These are phyloP conservation scores for Poecilus cupreus DNA, from an alignment of 2,888 invertebrate species.

Conservation along the genomic window DNA sequence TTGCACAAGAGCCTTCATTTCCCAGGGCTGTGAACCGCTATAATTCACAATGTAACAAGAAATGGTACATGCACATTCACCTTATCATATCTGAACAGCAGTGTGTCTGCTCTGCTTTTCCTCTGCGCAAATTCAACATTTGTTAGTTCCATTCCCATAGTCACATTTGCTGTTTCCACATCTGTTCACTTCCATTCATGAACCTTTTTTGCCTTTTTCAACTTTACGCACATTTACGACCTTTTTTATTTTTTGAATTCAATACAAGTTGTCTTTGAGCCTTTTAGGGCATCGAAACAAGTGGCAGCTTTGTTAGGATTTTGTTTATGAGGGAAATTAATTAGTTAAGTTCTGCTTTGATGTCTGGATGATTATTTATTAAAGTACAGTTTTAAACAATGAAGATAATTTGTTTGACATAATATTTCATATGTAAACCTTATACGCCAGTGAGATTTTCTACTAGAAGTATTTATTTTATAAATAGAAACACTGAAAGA, in stretches of 20 bases:
- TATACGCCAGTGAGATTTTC: no score
- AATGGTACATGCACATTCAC: conserved; percentile 8
- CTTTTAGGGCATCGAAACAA: neutral
- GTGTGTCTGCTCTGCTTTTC: neutral
- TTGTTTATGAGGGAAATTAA: neutral
- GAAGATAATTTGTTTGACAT: no score
- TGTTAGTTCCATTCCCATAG: neutral
- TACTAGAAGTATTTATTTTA: no score
- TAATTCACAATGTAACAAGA: conserved; percentile 30
- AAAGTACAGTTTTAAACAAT: no score
- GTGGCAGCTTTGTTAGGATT: neutral
- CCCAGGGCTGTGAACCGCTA: conserved; percentile 5
- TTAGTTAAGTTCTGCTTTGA: neutral
- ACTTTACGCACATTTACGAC: neutral
- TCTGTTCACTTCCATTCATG: neutral
- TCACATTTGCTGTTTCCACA: neutral
- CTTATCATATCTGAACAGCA: conserved; percentile 5
- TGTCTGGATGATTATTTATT: neutral
- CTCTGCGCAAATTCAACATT: neutral
- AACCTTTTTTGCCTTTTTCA: neutral
- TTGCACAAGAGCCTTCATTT: conserved; percentile 12
- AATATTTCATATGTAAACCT: no score
- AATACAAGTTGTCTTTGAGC: neutral
- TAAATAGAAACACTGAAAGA: no score
- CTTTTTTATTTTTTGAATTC: neutral